A percentile compares a stretch with the other conserved stretches of the same genome.
Evolutionary conservation across 1,140 invertebrate genomes (phyloP).

Genomic region (Andricus grossulariae): DNA sequence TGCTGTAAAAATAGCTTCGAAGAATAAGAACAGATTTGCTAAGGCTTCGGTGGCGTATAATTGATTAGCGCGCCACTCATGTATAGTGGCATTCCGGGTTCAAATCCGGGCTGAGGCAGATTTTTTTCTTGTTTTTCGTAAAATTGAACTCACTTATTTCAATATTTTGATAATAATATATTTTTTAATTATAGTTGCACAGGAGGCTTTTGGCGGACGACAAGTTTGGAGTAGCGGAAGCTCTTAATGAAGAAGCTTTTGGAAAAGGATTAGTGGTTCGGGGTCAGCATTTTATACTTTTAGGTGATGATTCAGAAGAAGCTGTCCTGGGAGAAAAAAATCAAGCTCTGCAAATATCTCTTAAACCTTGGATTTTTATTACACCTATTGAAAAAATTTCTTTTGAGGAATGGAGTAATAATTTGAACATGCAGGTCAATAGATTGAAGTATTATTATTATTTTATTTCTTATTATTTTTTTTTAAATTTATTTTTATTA

Average conservation of each 20-base stretch:
- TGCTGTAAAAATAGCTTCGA: too few species aligned
- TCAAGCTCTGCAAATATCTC: conserved; percentile 50
- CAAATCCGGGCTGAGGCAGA: too few species aligned
- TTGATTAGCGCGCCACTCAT: too few species aligned
- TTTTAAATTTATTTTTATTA: background rate
- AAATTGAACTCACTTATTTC: too few species aligned
- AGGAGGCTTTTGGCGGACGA: conserved; percentile 91
- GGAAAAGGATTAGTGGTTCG: conserved; percentile 86
- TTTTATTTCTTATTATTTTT: background rate
- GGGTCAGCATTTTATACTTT: conserved; percentile 84
- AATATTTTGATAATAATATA: too few species aligned
- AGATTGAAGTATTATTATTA: background rate
- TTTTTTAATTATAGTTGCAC: conserved; percentile 80
- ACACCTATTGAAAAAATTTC: conserved; percentile 58
- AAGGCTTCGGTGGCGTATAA: too few species aligned
- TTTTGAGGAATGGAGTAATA: conserved; percentile 65
- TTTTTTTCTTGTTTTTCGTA: too few species aligned
- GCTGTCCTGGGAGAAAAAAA: conserved; percentile 56
- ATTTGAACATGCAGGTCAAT: conserved; percentile 67
- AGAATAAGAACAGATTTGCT: background rate
- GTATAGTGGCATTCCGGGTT: too few species aligned
- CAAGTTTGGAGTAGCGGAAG: conserved; percentile 92
- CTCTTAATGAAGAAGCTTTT: conserved; percentile 89
- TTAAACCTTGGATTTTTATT: conserved; percentile 73
- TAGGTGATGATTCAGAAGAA: conserved; percentile 60